These are phyloP conservation scores for Heliconius hortense DNA, from an alignment of 2,888 invertebrate genomes.

Conservation along the genomic window DNA sequence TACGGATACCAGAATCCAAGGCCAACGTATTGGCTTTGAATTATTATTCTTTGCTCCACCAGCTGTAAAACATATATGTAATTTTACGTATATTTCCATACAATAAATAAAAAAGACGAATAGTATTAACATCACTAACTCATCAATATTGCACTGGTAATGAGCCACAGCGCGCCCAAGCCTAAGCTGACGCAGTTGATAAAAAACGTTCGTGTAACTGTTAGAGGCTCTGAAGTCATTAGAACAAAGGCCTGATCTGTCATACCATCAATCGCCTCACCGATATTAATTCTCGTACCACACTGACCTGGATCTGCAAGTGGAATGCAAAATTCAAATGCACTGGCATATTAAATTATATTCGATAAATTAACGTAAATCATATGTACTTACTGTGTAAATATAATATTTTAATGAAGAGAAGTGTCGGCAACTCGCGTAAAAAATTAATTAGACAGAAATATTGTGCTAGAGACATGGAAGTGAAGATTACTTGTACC, in stretches of 20 bases:
- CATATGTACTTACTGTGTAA: constrained; percentile 64
- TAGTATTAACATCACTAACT: constrained; percentile 51
- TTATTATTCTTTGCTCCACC: constrained; percentile 56
- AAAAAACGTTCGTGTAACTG: constrained; percentile 60
- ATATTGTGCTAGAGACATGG: constrained; percentile 60
- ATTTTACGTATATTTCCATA: background rate
- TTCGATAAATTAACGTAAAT: background rate
- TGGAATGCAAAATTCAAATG: background rate
- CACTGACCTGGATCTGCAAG: constrained; percentile 61
- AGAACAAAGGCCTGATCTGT: constrained; percentile 64
- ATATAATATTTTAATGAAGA: constrained; percentile 64
- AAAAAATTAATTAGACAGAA: constrained; percentile 68
- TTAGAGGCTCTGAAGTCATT: constrained; percentile 53
- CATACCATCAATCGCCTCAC: constrained; percentile 57
- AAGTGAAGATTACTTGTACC: constrained; percentile 55
- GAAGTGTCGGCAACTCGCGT: constrained; percentile 56
- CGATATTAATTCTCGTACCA: constrained; percentile 60
- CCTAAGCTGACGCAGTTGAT: constrained; percentile 58
- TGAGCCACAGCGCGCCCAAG: constrained; percentile 58
- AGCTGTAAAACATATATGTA: constrained; percentile 48
- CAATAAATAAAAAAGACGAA: background rate
- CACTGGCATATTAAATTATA: background rate
- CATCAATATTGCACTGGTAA: constrained; percentile 58
- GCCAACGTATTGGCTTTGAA: constrained; percentile 60
- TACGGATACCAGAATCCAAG: constrained; percentile 62